Evolutionary conservation across 2,113 vertebrate species (phyloP).

Genomic region (Cyprichromis sp.): DNA sequence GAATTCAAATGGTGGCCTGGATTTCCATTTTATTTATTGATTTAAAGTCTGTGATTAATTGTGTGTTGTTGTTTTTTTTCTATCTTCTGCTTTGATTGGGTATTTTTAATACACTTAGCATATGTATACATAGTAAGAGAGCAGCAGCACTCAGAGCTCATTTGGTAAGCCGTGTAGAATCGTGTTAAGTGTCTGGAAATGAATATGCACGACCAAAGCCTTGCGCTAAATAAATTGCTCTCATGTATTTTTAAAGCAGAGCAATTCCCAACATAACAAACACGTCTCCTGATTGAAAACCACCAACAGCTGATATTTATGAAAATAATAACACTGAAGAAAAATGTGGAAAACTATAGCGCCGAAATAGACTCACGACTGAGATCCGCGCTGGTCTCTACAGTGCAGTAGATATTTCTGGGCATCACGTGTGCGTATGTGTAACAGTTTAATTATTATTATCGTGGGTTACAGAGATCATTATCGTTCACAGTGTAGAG

Average conservation of each 20-base stretch:
- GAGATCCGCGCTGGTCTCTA: not conserved
- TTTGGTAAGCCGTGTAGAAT: constrained; percentile 1
- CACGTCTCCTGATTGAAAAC: not conserved
- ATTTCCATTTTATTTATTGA: not conserved
- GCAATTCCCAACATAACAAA: not conserved
- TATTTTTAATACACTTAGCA: constrained; percentile 4
- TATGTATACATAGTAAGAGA: not conserved
- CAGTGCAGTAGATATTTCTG: not conserved
- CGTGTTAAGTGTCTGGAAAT: constrained; percentile 17
- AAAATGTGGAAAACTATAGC: not conserved
- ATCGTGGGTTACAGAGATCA: not conserved
- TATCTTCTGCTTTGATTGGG: not conserved
- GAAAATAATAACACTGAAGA: not conserved
- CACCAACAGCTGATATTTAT: not conserved
- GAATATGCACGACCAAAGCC: not conserved
- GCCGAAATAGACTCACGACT: not conserved
- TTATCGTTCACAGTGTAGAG: not conserved
- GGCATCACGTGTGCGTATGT: not conserved
- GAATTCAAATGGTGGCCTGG: not conserved
- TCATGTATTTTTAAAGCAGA: not conserved
- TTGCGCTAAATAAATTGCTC: not conserved
- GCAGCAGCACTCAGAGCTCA: not conserved
- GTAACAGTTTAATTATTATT: not conserved
- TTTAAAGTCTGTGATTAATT: not conserved
- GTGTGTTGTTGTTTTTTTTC: not conserved